phyloP scores from a whole-genome alignment of 2,888 invertebrate genomes.

The Prenolepis imparis region DNA sequence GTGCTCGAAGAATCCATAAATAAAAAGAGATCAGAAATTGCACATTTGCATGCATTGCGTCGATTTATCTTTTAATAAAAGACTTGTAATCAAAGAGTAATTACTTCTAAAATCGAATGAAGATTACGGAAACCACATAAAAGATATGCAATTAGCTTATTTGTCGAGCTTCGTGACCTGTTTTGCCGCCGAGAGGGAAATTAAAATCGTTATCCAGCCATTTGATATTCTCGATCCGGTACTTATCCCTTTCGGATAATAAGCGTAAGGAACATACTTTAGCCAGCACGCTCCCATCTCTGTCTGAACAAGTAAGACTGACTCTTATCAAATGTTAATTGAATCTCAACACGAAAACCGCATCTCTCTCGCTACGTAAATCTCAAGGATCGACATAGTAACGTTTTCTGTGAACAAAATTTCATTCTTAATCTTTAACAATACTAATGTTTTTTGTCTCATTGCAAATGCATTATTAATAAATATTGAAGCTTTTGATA shows the following conservation, averaged over 20 bases:
- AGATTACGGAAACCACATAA: neutral
- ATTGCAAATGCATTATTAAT: neutral
- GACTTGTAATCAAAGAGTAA: neutral
- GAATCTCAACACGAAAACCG: conserved; percentile 38
- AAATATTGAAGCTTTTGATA: neutral
- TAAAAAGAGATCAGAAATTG: conserved; percentile 16
- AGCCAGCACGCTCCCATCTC: conserved; percentile 27
- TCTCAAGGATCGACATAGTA: conserved; percentile 19
- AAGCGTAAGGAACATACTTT: conserved; percentile 39
- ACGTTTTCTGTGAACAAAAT: conserved; percentile 42
- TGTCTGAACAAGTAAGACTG: conserved; percentile 19
- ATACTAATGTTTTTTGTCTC: neutral
- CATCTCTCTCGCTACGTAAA: conserved; percentile 30
- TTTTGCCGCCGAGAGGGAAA: conserved; percentile 31
- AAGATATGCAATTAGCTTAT: conserved; percentile 55
- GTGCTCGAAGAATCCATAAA: neutral
- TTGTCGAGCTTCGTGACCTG: conserved; percentile 20
- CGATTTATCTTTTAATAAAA: conserved; percentile 15
- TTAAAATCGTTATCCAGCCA: conserved; percentile 45
- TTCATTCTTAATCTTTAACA: neutral
- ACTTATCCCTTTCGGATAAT: conserved; percentile 55
- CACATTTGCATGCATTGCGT: neutral
- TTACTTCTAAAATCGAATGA: conserved; percentile 20
- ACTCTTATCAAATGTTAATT: neutral
- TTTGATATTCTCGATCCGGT: conserved; percentile 39